phyloP scores from a whole-genome alignment of 2,888 invertebrate species.

The Phlogophora meticulosa region DNA sequence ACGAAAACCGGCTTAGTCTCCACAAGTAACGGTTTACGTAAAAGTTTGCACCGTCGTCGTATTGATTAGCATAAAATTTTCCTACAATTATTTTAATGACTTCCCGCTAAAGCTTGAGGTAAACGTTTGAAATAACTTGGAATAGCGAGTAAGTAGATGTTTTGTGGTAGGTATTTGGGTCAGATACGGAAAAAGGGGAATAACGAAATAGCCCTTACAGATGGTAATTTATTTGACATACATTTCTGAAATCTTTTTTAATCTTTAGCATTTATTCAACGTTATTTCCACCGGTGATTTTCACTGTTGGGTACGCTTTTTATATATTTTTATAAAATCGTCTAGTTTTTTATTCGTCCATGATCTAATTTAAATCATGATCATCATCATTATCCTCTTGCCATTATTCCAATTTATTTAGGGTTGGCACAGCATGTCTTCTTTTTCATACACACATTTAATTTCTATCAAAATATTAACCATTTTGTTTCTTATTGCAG shows the following conservation, averaged over 20 bases:
- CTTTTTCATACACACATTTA: too few relatives aligned
- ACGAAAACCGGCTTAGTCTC: slow-evolving; percentile 31
- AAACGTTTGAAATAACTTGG: slow-evolving; percentile 51
- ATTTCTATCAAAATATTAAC: background rate
- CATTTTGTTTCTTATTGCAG: slow-evolving; percentile 76
- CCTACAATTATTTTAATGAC: slow-evolving; percentile 62
- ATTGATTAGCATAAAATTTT: slow-evolving; percentile 65
- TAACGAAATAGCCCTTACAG: background rate
- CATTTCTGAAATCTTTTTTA: background rate
- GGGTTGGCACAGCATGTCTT: too few relatives aligned
- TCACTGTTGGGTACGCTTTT: too few relatives aligned
- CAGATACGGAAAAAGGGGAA: slow-evolving; percentile 8
- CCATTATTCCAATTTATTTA: too few relatives aligned
- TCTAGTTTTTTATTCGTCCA: too few relatives aligned
- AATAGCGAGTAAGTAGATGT: slow-evolving; percentile 19
- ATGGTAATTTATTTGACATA: background rate
- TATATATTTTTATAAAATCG: too few relatives aligned
- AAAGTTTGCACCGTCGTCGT: slow-evolving; percentile 49
- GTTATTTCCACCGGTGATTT: too few relatives aligned
- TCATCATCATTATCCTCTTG: too few relatives aligned
- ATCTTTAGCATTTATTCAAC: background rate
- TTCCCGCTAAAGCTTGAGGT: slow-evolving; percentile 41
- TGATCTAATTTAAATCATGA: too few relatives aligned
- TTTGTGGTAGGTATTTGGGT: slow-evolving; percentile 33
- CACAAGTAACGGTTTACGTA: slow-evolving; percentile 54